These are phyloP conservation scores for Heloderma charlesbogerti DNA, from an alignment of 2,113 vertebrate species.

Conservation along the genomic window DNA sequence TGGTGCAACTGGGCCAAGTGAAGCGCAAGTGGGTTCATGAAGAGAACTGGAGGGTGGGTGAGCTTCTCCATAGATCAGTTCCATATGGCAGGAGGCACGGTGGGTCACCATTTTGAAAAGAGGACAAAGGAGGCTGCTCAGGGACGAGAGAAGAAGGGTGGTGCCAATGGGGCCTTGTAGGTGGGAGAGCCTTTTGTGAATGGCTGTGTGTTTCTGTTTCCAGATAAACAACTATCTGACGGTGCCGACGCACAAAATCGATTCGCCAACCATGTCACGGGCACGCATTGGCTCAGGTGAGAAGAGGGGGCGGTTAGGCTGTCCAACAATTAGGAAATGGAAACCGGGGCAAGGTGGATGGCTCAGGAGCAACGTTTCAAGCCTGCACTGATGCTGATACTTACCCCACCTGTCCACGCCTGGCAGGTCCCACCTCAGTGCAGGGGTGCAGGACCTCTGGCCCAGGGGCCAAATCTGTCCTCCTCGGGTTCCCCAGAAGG, in stretches of 20 bases:
- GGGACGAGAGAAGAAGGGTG: neutral
- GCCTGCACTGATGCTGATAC: neutral
- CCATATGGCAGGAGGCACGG: neutral
- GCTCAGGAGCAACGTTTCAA: neutral
- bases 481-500: too few species aligned
- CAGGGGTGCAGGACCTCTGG: too few species aligned
- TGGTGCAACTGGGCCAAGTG: neutral
- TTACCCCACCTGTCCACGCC: neutral
- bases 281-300: conserved; percentile 94
- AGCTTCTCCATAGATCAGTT: neutral
- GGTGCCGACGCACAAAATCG: conserved; percentile 85
- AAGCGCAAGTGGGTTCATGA: neutral
- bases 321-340: neutral
- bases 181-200: too few species aligned
- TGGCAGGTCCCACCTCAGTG: neutral
- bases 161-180: too few species aligned
- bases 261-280: conserved; percentile 90
- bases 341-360: too few species aligned
- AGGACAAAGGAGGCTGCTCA: neutral
- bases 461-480: too few species aligned
- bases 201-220: neutral
- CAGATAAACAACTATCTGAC: conserved; percentile 94
- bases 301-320: neutral
- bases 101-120: neutral
- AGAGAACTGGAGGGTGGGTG: neutral